Evolutionary conservation across 2,113 vertebrate species (phyloP).

Genomic region (Ellobius talpinus): DNA sequence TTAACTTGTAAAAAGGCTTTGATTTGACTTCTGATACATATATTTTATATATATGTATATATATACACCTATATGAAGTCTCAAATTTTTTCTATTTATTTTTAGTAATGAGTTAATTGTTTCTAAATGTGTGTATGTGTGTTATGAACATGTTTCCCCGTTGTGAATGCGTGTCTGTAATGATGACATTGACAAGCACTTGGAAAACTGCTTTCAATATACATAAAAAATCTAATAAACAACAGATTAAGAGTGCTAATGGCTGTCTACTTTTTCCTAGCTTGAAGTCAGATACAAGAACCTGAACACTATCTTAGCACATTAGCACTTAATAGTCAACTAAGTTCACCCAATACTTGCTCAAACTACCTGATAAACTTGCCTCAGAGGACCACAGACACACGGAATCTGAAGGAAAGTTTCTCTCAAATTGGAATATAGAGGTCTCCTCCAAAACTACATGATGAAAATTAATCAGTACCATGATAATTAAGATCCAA

Average conservation of each 20-base stretch:
- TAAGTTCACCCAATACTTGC: neutral
- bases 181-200: neutral
- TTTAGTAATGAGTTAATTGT: neutral
- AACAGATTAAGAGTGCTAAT: neutral
- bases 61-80: neutral
- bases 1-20: neutral
- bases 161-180: neutral
- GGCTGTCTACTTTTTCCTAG: neutral
- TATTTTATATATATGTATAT: too few species aligned
- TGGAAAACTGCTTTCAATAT: neutral
- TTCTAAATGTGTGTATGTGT: neutral
- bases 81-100: neutral
- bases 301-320: neutral
- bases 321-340: neutral
- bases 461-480: neutral
- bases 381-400: neutral
- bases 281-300: neutral
- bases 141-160: neutral
- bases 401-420: neutral
- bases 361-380: neutral
- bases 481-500: neutral
- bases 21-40: neutral
- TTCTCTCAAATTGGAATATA: neutral
- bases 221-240: neutral
- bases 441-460: neutral